Evolutionary conservation across 2,888 invertebrate genomes (phyloP), one percentile per base, ranked within the genome.

Genomic region (Iselma pallidipennis): DNA sequence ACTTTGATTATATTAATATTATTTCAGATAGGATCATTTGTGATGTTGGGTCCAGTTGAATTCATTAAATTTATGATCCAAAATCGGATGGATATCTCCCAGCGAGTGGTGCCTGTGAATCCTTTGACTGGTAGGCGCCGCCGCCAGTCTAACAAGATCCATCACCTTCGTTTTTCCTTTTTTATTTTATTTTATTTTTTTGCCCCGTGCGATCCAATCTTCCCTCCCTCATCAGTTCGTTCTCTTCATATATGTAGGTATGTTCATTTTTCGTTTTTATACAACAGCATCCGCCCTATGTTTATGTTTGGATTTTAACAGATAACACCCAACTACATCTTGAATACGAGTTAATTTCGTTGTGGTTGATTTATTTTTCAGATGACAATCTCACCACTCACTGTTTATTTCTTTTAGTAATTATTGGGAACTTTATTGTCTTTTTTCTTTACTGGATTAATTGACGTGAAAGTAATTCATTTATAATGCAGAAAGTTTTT

Each of bases 111-210:
- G 21, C 45, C 45, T 12, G 21, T 45, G 45, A 45, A 23, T 45
- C 45, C 23, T 45, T 45, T 45, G 45, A 45, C 45, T 45, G 4
- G 45, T 45, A 45, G 45, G 45, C 45, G 45, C 45, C 45, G 45
- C 45, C 45, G 45, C 45, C 45, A 45, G 21, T 45, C 23, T 45
- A 45, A 45, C 45, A 45, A 45, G 45, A 45, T 45, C 45, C 45
- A 45, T 45, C 45, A 45, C 45, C 45, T 45, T 37, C 37, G 37
- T 37, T 45, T 45, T 45, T 19, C 45, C 23, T 45, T 45, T 45
- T 23, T 23, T 23, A 23, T 45, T n/a, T 12, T 23, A n/a, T 45
- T 45, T 45, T 45, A 45, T 23, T 23, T 45, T 45, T n/a, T 12
- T 23, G 4, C 12, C 42, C 42, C 9, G 4, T 7, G 1, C 9